A percentile compares a stretch with the other conserved stretches of the same genome.
These are phyloP conservation scores for Platichthys stellatus DNA, from an alignment of 2,113 vertebrate genomes.

Conservation along the genomic window DNA sequence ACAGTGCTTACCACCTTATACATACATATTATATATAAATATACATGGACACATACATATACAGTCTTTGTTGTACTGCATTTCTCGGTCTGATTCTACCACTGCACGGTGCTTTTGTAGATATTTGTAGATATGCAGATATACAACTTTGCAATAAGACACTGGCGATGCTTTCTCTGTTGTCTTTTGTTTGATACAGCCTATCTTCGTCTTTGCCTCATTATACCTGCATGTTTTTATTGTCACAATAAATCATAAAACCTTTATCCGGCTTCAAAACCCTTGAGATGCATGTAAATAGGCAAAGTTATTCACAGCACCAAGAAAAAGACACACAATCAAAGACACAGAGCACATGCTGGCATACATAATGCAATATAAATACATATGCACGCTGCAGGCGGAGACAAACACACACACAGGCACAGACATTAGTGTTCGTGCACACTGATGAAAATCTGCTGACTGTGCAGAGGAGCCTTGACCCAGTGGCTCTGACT, in stretches of 20 bases:
- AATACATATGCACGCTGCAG: conserved; percentile 21
- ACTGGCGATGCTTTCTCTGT: background rate
- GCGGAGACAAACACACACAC: background rate
- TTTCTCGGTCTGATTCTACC: background rate
- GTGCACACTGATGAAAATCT: conserved; percentile 45
- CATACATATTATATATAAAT: background rate
- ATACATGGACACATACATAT: background rate
- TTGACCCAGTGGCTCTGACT: conserved; percentile 64
- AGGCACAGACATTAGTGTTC: conserved; percentile 13
- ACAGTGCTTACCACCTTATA: too few relatives aligned
- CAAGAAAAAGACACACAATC: conserved; percentile 26
- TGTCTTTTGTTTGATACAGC: background rate
- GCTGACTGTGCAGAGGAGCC: conserved; percentile 67
- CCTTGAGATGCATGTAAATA: conserved; percentile 47
- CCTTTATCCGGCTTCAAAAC: conserved; percentile 21
- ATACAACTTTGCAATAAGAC: background rate
- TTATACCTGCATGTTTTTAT: conserved; percentile 44
- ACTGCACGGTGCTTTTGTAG: background rate
- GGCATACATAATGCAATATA: conserved; percentile 51
- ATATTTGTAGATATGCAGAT: conserved; percentile 28
- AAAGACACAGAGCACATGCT: conserved; percentile 28
- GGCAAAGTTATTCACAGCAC: conserved; percentile 32
- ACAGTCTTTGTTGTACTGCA: background rate
- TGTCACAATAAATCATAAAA: conserved; percentile 35
- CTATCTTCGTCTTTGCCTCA: conserved; percentile 29